Evolutionary conservation across 2,888 invertebrate species (phyloP).

Genomic region (Amiota minor): DNA sequence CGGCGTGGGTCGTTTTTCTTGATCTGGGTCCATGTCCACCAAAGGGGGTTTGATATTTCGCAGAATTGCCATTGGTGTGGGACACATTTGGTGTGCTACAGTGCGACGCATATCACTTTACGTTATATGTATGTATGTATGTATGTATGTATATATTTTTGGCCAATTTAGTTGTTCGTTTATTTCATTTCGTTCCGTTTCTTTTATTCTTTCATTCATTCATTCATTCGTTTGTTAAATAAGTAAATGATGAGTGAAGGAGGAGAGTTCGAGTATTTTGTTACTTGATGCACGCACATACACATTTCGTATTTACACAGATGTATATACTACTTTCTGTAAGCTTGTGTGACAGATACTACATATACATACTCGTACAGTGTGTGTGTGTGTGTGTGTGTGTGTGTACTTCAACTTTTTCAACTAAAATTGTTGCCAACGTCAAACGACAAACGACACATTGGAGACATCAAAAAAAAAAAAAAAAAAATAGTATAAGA

Average conservation of each 20-base stretch:
- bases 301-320: conserved; percentile 10
- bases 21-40: too few relatives aligned
- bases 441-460: conserved; percentile 22
- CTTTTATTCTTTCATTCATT: too few relatives aligned
- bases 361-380: not conserved
- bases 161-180: conserved; percentile 14
- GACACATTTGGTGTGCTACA: too few relatives aligned
- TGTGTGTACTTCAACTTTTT: conserved; percentile 38
- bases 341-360: conserved; percentile 27
- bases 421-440: conserved; percentile 51
- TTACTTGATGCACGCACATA: conserved; percentile 6
- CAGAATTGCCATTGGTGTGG: too few relatives aligned
- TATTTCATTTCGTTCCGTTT: not conserved
- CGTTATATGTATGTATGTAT: not conserved
- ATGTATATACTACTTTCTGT: not conserved
- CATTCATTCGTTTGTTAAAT: too few relatives aligned
- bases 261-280: conserved; percentile 6
- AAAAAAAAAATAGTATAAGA: conserved; percentile 37
- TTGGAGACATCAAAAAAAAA: conserved; percentile 33
- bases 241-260: not conserved
- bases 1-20: too few relatives aligned
- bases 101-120: not conserved
- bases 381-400: conserved; percentile 6
- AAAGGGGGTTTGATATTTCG: too few relatives aligned
- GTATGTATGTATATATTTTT: not conserved